phyloP scores from a whole-genome alignment of 2,113 vertebrate genomes.

The Phylloscopus trochilus region DNA sequence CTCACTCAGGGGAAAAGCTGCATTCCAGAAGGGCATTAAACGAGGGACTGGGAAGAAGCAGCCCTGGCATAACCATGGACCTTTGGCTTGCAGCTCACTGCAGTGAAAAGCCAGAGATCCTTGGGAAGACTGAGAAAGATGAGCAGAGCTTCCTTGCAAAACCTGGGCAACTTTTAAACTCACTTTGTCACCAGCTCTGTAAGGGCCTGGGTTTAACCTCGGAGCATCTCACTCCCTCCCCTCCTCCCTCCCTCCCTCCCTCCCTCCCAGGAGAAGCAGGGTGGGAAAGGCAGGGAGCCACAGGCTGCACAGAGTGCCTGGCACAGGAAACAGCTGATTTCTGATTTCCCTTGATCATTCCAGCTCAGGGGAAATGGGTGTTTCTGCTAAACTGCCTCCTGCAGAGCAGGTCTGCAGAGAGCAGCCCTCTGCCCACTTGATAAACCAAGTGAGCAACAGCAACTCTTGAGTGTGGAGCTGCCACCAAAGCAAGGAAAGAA shows the following conservation, averaged over 20 bases:
- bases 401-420: neutral
- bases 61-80: neutral
- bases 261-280: neutral
- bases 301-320: neutral
- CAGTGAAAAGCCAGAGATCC: neutral
- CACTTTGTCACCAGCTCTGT: neutral
- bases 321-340: neutral
- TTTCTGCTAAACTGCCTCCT: neutral
- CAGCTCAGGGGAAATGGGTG: neutral
- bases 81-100: neutral
- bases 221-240: neutral
- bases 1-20: neutral
- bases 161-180: neutral
- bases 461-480: neutral
- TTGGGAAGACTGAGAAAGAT: rapidly evolving
- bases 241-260: neutral
- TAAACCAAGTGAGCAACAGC: neutral
- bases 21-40: neutral
- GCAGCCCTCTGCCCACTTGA: neutral
- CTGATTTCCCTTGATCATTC: neutral
- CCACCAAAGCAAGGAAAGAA: neutral
- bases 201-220: neutral
- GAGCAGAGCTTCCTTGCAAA: neutral
- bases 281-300: neutral
- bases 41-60: neutral